These are phyloP conservation scores for Laticauda colubrina DNA, from an alignment of 2,113 vertebrate genomes.

Conservation along the genomic window DNA sequence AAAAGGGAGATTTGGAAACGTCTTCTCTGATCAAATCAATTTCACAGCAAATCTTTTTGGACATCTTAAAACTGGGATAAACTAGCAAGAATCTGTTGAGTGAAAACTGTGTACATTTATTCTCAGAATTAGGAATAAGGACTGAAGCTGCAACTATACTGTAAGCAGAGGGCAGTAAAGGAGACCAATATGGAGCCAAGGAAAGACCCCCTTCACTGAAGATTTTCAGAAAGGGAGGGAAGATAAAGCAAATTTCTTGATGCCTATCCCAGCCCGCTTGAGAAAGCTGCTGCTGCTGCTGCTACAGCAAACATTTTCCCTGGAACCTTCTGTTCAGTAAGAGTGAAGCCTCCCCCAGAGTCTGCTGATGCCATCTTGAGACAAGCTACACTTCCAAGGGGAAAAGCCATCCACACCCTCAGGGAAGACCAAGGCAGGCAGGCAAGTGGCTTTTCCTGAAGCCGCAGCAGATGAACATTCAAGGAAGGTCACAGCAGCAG, in stretches of 20 bases:
- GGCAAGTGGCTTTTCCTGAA: neutral
- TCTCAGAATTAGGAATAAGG: neutral
- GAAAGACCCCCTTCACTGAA: neutral
- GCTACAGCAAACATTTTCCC: neutral
- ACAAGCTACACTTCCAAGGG: neutral
- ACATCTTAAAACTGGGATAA: neutral
- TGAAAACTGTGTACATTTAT: neutral
- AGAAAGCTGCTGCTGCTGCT: neutral
- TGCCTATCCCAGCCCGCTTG: neutral
- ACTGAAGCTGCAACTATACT: neutral
- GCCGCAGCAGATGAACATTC: neutral
- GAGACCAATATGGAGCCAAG: neutral
- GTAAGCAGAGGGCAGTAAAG: neutral
- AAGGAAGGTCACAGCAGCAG: rapidly evolving
- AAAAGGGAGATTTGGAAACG: neutral
- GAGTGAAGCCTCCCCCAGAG: neutral
- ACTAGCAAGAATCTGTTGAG: neutral
- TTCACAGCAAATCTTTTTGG: neutral
- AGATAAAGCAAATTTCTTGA: neutral
- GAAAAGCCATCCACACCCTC: neutral
- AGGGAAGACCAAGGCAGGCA: neutral
- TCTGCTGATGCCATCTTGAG: neutral
- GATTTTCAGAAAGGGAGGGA: neutral
- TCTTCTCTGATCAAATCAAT: neutral
- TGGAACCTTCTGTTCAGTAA: neutral